phyloP scores from a whole-genome alignment of 2,113 vertebrate genomes.

The Gymnarchus niloticus region DNA sequence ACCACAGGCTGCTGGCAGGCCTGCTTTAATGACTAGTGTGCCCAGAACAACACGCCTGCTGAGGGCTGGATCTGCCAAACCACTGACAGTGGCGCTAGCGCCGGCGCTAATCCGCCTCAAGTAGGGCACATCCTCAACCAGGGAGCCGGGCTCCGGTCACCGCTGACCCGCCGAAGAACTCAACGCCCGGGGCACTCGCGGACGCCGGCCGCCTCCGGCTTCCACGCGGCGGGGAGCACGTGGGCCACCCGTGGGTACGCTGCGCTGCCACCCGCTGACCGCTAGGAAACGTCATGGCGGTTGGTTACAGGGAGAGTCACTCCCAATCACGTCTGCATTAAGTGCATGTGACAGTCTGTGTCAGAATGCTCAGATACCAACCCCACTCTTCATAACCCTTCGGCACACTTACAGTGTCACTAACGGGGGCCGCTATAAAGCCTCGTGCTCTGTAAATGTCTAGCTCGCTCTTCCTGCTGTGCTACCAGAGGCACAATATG shows the following conservation, averaged over 20 bases:
- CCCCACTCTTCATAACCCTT: background rate
- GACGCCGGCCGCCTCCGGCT: background rate
- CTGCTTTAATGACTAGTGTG: constrained; percentile 16
- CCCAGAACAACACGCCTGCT: constrained; percentile 14
- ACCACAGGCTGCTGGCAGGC: constrained; percentile 22
- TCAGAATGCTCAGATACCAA: background rate
- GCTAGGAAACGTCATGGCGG: no score
- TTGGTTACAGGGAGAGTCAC: no score
- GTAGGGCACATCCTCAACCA: background rate
- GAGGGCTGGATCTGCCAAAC: constrained; percentile 12
- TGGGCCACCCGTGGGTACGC: background rate
- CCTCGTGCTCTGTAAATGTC: background rate
- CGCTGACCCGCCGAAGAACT: background rate
- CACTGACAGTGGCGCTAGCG: background rate
- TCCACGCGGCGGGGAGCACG: background rate
- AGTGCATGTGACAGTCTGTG: background rate
- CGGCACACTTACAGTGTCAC: background rate
- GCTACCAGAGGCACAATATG: constrained; percentile 9
- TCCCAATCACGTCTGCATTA: no score
- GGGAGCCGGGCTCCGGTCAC: background rate
- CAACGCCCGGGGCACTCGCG: background rate
- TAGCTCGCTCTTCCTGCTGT: background rate
- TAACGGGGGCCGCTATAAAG: background rate
- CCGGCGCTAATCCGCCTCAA: background rate
- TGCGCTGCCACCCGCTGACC: background rate